Evolutionary conservation across 92 coral and sea anemone species (phyloP), one percentile per base, ranked within the genome.

Genomic region (Meandrina meandrites): DNA sequence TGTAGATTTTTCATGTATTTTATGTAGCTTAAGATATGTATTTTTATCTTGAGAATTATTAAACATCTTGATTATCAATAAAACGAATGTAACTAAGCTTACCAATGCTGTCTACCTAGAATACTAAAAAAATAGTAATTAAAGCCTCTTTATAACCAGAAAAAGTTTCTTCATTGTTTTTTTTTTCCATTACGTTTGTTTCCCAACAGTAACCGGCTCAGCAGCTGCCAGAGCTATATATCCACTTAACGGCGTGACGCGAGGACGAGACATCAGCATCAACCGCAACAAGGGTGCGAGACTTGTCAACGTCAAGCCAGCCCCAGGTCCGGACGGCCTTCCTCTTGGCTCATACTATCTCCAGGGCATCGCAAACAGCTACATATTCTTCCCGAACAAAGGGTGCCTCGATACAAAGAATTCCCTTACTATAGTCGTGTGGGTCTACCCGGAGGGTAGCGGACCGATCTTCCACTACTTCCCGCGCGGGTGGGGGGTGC

Each of bases 401-500:
- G 93, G 94, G 36, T 89, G 97, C 75, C 86, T 94, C 15, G 98
- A 94, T 73, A 93, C 98, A 12, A 81, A 80, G 79, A 86, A 87
- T 47, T 93, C 96, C 16, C 78, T 92, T 24, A 93, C 96, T 12
- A 88, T 94, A 54, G 79, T 93, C 18, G 86, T 88, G 12, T 93
- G 96, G 96, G 93, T 93, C 14, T 90, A 88, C 36, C 92, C 95
- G 6, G 87, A 93, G 71, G 89, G 94, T 47, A 70, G 87, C 27
- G 98, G 98, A 10, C 98, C 98, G 21, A 89, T 94, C 37, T 86
- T 94, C 35, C 94, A 94, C 50, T 94, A 91, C 81, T 78, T 90
- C 78, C 96, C 98, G 8, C 81, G 57, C n/a, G 88, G 87, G 47
- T 91, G 98, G 96, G 98, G 98, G 6, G 96, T 94, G 12, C 98